Conservation (phyloP, 2,113 vertebrate species). For the Apeltes quadracus region DNA sequence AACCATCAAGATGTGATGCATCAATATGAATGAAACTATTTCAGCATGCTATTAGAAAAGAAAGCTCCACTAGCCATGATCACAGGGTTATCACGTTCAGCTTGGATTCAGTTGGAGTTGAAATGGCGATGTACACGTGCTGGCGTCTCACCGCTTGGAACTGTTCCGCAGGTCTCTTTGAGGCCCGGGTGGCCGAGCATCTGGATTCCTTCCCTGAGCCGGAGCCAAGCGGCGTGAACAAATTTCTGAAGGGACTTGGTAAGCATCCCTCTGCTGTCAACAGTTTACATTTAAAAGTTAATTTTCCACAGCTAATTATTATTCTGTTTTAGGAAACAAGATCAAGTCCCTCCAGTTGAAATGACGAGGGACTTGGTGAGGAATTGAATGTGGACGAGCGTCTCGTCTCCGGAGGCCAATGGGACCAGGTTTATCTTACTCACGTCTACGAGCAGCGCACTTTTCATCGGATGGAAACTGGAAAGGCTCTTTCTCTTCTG, state of each 20-base stretch:
- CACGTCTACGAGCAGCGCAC: slow-evolving; percentile 24
- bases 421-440: not conserved
- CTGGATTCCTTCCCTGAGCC: slow-evolving; percentile 87
- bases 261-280: slow-evolving; percentile 45
- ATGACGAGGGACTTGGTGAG: slow-evolving; percentile 55
- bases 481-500: slow-evolving; percentile 31
- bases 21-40: too few species aligned
- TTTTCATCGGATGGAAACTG: slow-evolving; percentile 53
- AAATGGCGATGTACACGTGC: not conserved
- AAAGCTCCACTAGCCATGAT: too few species aligned
- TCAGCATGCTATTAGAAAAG: too few species aligned
- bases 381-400: slow-evolving; percentile 14
- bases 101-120: too few species aligned
- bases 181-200: slow-evolving; percentile 89
- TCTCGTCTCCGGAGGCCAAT: not conserved
- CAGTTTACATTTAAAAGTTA: not conserved
- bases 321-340: slow-evolving; percentile 75
- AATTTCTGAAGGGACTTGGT: slow-evolving; percentile 94
- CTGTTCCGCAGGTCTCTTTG: slow-evolving; percentile 88
- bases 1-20: too few species aligned
- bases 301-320: slow-evolving; percentile 10
- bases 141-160: not conserved
- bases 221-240: slow-evolving; percentile 89
- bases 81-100: too few species aligned
- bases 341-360: slow-evolving; percentile 84